Evolutionary conservation across 53 echinoderm and acorn worm species (phyloP).

Genomic region (Luidia sarsii): DNA sequence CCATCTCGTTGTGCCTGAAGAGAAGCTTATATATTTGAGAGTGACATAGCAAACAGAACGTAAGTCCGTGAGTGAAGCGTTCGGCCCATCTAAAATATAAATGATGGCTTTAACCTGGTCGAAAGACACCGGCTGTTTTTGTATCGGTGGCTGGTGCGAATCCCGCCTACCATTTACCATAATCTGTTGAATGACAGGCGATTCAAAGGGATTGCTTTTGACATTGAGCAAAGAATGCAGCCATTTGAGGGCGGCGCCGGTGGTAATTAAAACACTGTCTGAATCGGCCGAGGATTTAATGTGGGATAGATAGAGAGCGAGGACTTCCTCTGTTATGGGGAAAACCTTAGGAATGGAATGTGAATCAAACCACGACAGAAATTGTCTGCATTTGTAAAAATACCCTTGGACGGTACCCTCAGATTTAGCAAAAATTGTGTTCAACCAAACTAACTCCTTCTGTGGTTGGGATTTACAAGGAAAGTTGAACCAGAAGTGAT

Average conservation of each 20-base stretch:
- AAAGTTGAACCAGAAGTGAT: neutral
- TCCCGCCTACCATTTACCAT: neutral
- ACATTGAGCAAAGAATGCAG: neutral
- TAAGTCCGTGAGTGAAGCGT: neutral
- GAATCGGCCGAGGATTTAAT: neutral
- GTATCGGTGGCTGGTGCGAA: neutral
- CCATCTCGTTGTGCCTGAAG: neutral
- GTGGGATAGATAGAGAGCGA: neutral
- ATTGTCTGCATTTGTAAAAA: constrained; percentile 7
- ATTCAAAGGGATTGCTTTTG: neutral
- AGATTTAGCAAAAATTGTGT: neutral
- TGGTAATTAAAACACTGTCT: neutral
- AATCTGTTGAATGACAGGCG: neutral
- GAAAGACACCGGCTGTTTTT: neutral
- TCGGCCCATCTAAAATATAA: neutral
- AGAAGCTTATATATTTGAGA: neutral
- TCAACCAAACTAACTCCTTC: neutral
- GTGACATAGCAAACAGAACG: neutral
- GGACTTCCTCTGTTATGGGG: neutral
- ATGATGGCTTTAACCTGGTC: neutral
- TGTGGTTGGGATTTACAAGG: neutral
- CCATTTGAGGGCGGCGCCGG: constrained; percentile 1
- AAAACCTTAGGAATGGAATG: neutral
- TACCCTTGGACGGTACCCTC: neutral
- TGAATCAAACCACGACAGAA: neutral